Conservation (phyloP, 2,113 vertebrate genomes). For the Solenodon paradoxus region DNA sequence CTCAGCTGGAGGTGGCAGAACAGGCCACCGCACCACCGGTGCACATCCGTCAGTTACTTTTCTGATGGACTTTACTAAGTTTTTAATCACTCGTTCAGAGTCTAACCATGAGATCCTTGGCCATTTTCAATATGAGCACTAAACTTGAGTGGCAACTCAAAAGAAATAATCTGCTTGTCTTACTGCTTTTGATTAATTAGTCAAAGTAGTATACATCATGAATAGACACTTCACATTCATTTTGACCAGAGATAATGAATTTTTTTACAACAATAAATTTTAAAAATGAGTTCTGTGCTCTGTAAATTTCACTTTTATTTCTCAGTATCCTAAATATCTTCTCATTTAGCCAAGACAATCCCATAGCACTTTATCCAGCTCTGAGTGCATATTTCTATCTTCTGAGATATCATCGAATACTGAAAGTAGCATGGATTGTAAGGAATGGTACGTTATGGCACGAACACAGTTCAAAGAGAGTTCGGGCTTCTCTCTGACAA, state of each 20-base stretch:
- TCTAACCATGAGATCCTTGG: background rate
- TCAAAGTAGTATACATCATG: background rate
- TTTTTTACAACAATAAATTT: background rate
- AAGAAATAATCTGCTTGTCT: background rate
- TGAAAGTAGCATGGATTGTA: background rate
- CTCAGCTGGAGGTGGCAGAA: too few species aligned
- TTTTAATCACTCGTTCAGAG: slow-evolving; percentile 15
- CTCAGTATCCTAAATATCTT: background rate
- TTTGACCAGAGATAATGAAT: background rate
- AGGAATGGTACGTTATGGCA: background rate
- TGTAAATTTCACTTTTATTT: background rate
- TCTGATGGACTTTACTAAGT: background rate
- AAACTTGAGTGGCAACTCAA: slow-evolving; percentile 21
- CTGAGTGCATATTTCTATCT: background rate
- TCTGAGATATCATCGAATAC: background rate
- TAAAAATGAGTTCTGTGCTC: background rate
- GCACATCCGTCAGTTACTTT: too few species aligned
- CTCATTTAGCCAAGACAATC: background rate
- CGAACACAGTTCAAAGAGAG: background rate
- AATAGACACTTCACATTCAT: background rate
- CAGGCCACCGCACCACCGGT: too few species aligned
- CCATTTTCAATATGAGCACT: slow-evolving; percentile 21
- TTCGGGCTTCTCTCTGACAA: background rate
- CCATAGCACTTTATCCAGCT: background rate
- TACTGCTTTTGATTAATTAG: slow-evolving; percentile 46